These are phyloP conservation scores for Portevinia maculata DNA, from an alignment of 2,888 invertebrate species.

Conservation along the genomic window DNA sequence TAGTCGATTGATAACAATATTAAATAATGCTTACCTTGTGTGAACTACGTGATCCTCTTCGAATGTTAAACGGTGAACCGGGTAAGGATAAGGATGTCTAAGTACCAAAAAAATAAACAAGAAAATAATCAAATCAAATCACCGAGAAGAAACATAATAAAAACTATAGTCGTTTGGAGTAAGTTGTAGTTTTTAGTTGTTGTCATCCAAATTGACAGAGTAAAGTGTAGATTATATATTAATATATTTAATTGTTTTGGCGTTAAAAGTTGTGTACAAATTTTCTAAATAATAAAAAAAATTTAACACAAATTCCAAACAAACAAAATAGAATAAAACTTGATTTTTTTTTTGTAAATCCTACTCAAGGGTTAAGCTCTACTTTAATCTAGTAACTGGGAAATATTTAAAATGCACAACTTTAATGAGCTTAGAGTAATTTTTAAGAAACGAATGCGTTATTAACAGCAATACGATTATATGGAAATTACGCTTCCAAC, in stretches of 20 bases:
- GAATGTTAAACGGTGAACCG: constrained; percentile 97
- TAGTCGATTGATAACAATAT: constrained; percentile 51
- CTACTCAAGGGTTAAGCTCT: constrained; percentile 25
- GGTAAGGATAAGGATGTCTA: constrained; percentile 98
- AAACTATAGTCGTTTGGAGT: constrained; percentile 64
- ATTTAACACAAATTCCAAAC: constrained; percentile 65
- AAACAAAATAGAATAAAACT: constrained; percentile 7
- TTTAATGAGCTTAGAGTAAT: constrained; percentile 17
- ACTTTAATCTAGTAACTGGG: constrained; percentile 10
- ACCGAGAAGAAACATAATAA: constrained; percentile 71
- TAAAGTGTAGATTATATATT: constrained; percentile 19
- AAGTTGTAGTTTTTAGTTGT: constrained; percentile 18
- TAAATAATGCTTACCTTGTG: constrained; percentile 85
- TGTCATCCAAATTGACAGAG: constrained; percentile 10
- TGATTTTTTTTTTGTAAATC: background rate
- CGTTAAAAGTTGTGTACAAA: constrained; percentile 56
- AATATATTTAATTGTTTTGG: constrained; percentile 17
- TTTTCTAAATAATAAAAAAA: constrained; percentile 76
- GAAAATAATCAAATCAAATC: constrained; percentile 73
- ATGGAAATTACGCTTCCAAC: background rate
- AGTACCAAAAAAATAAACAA: constrained; percentile 76
- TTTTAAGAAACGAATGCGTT: constrained; percentile 20
- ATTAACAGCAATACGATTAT: constrained; percentile 7
- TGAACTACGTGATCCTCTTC: constrained; percentile 94
- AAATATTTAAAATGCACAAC: constrained; percentile 20